These are phyloP conservation scores for Dicyema japonicum DNA, from an alignment of 1,140 invertebrate species.

Conservation along the genomic window DNA sequence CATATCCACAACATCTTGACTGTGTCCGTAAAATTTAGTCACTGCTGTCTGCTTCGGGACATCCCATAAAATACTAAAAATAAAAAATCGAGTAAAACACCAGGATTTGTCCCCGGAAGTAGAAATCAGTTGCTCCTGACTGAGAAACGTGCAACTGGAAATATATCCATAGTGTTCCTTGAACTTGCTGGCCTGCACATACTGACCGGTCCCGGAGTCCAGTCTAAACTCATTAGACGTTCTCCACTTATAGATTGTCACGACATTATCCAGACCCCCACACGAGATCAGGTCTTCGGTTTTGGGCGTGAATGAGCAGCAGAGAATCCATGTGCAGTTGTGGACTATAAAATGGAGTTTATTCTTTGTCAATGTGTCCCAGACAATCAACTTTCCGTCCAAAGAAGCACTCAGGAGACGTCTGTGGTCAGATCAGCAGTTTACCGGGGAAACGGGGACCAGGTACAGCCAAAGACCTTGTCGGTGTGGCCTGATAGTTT, in stretches of 20 bases:
- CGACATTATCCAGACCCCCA: conserved; percentile 88
- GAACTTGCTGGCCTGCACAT: no score
- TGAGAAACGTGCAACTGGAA: conserved; percentile 76
- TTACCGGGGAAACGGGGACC: no score
- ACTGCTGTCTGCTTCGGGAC: conserved; percentile 89
- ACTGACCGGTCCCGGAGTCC: no score
- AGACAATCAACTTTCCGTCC: conserved; percentile 75
- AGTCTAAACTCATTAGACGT: no score
- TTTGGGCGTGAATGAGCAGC: conserved; percentile 70
- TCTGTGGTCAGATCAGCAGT: no score
- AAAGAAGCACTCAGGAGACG: conserved; percentile 58
- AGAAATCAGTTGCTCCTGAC: conserved; percentile 91
- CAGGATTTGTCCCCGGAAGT: conserved; percentile 91
- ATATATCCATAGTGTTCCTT: conserved; percentile 89
- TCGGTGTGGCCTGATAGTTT: no score
- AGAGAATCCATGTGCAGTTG: conserved; percentile 78
- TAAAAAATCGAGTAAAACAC: no score
- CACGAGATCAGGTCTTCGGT: conserved; percentile 68
- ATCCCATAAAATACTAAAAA: conserved; percentile 67
- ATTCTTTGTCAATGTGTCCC: conserved; percentile 80
- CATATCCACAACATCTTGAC: conserved; percentile 85
- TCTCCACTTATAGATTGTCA: conserved; percentile 86
- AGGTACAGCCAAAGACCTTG: no score
- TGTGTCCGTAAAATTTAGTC: conserved; percentile 76
- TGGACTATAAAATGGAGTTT: conserved; percentile 71